phyloP scores from a whole-genome alignment of 92 coral and sea anemone species.

The Umimayanthus kanabou region DNA sequence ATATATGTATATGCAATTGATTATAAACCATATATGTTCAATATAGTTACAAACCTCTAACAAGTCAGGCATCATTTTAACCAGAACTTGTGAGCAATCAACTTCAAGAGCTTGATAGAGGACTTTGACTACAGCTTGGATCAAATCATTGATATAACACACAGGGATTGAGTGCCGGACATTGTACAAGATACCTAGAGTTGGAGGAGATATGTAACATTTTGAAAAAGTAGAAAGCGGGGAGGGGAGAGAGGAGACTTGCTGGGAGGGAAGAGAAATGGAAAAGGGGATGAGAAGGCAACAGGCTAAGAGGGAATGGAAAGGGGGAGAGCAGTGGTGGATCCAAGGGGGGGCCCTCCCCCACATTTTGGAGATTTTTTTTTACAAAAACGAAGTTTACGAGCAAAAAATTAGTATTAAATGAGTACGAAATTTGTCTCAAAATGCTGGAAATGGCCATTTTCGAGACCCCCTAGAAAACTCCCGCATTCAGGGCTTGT shows the following conservation, averaged over 20 bases:
- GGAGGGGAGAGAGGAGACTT: neutral
- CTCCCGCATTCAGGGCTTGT: too few relatives aligned
- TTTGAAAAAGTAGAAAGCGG: neutral
- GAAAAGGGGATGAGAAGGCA: too few relatives aligned
- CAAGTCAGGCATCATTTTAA: slow-evolving; percentile 72
- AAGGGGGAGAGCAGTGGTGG: too few relatives aligned
- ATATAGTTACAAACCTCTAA: slow-evolving; percentile 49
- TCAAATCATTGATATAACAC: slow-evolving; percentile 81
- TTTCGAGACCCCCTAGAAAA: too few relatives aligned
- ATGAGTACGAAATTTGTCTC: too few relatives aligned
- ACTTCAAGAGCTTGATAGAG: slow-evolving; percentile 85
- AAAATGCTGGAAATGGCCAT: too few relatives aligned
- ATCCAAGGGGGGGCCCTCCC: too few relatives aligned
- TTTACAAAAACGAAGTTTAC: too few relatives aligned
- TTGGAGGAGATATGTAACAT: neutral
- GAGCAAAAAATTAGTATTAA: too few relatives aligned
- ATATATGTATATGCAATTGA: neutral
- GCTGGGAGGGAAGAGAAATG: too few relatives aligned
- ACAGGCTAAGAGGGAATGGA: too few relatives aligned
- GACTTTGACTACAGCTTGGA: slow-evolving; percentile 89
- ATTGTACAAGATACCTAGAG: slow-evolving; percentile 73
- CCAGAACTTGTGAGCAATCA: slow-evolving; percentile 72
- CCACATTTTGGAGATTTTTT: too few relatives aligned
- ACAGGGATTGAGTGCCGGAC: slow-evolving; percentile 75
- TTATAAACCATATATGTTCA: neutral